These are phyloP conservation scores for Aphidius colemani DNA, from an alignment of 2,888 invertebrate species.

Conservation along the genomic window DNA sequence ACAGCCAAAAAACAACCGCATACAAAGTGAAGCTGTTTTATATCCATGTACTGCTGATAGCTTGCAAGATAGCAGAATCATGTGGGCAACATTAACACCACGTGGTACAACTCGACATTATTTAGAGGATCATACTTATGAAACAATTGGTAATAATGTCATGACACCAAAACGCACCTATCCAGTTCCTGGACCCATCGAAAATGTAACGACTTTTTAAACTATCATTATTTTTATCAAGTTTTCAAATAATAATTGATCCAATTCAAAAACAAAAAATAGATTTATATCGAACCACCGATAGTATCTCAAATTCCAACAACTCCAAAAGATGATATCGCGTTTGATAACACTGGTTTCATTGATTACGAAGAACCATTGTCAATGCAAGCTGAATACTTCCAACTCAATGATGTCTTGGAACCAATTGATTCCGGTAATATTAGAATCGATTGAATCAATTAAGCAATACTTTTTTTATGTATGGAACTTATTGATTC, in stretches of 20 bases:
- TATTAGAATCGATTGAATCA: neutral
- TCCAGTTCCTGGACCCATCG: constrained; percentile 55
- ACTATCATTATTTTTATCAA: constrained; percentile 10
- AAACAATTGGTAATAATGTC: constrained; percentile 50
- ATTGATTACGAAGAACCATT: constrained; percentile 84
- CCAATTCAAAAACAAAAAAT: constrained; percentile 18
- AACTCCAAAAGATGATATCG: constrained; percentile 54
- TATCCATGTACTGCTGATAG: constrained; percentile 65
- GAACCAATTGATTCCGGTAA: constrained; percentile 52
- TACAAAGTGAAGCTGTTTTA: constrained; percentile 65
- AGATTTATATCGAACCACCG: constrained; percentile 55
- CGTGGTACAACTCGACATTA: constrained; percentile 77
- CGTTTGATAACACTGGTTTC: constrained; percentile 77
- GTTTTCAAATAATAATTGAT: neutral
- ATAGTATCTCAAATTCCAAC: constrained; percentile 45
- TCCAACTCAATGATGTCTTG: constrained; percentile 66
- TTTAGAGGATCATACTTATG: constrained; percentile 56
- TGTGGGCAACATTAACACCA: constrained; percentile 86
- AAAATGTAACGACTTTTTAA: constrained; percentile 45
- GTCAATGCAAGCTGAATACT: constrained; percentile 72
- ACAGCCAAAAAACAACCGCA: constrained; percentile 51
- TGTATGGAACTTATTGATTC: neutral
- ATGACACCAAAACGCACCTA: constrained; percentile 45
- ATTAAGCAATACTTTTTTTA: neutral
- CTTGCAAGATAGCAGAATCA: constrained; percentile 70